These are phyloP conservation scores for Pseudochaenichthys georgianus DNA, from an alignment of 2,797 vertebrate species.

Conservation along the genomic window DNA sequence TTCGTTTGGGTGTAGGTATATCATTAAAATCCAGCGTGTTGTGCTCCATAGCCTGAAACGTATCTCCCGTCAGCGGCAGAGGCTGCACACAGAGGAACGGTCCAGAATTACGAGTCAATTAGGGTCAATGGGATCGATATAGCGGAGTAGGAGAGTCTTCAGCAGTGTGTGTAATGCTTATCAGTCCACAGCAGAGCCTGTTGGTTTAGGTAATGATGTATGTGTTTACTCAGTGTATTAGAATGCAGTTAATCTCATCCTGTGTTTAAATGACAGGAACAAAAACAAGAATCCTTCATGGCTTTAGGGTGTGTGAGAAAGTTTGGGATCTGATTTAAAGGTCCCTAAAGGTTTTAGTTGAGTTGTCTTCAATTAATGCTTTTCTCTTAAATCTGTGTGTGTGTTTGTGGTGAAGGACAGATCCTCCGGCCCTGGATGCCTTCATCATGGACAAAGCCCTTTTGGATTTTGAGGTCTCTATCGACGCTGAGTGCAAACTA, in stretches of 20 bases:
- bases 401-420: slow-evolving; percentile 87
- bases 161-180: slow-evolving; percentile 67
- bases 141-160: slow-evolving; percentile 56
- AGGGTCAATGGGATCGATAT: slow-evolving; percentile 77
- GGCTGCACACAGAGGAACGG: slow-evolving; percentile 27
- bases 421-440: slow-evolving; percentile 93
- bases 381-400: slow-evolving; percentile 37
- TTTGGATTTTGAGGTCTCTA: slow-evolving; percentile 96
- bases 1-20: slow-evolving; percentile 18
- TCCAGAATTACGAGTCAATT: slow-evolving; percentile 76
- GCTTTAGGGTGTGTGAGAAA: slow-evolving; percentile 5
- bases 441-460: slow-evolving; percentile 99
- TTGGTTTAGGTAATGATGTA: slow-evolving; percentile 76
- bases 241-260: slow-evolving; percentile 72
- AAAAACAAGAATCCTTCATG: slow-evolving; percentile 13
- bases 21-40: slow-evolving; percentile 34
- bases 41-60: slow-evolving; percentile 18
- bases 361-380: slow-evolving; percentile 52
- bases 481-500: slow-evolving; percentile 95
- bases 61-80: slow-evolving; percentile 42
- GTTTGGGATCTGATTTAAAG: slow-evolving; percentile 42
- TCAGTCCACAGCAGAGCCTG: slow-evolving; percentile 68
- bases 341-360: slow-evolving; percentile 14
- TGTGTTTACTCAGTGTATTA: slow-evolving; percentile 75
- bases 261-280: slow-evolving; percentile 54